phyloP scores from a whole-genome alignment of 2,888 invertebrate species.

The Pachycephus smyrnensis region DNA sequence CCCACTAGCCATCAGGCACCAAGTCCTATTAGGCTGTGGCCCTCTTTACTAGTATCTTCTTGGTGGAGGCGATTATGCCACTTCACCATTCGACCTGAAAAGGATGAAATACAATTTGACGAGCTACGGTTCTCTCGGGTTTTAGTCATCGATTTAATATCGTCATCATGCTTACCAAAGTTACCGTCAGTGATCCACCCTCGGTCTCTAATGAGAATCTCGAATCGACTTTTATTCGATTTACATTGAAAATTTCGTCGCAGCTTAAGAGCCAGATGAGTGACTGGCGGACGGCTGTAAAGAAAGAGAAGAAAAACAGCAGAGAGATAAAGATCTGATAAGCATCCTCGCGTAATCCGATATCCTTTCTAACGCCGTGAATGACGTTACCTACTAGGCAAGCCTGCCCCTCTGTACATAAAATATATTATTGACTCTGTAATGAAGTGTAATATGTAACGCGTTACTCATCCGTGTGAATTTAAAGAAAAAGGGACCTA shows the following conservation, averaged over 20 bases:
- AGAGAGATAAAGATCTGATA: not conserved
- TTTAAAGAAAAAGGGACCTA: slow-evolving; percentile 33
- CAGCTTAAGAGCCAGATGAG: not conserved
- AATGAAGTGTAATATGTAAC: slow-evolving; percentile 60
- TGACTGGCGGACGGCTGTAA: not conserved
- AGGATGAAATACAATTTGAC: too few relatives aligned
- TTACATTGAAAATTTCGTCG: not conserved
- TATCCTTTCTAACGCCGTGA: not conserved
- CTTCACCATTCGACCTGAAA: too few relatives aligned
- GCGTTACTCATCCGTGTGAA: slow-evolving; percentile 61
- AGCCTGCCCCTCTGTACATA: slow-evolving; percentile 64
- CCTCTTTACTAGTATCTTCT: too few relatives aligned
- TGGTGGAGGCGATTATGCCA: too few relatives aligned
- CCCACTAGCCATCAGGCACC: too few relatives aligned
- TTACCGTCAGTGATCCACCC: not conserved
- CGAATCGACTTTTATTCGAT: not conserved
- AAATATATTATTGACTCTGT: slow-evolving; percentile 59
- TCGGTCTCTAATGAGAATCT: not conserved
- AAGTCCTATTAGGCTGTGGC: too few relatives aligned
- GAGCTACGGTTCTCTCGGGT: too few relatives aligned
- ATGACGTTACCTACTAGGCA: slow-evolving; percentile 47
- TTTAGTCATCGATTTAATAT: too few relatives aligned
- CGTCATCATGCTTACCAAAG: not conserved
- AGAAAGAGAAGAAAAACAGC: not conserved
- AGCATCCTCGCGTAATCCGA: not conserved